Evolutionary conservation across 1,140 invertebrate genomes (phyloP).

Genomic region (Sarcophaga peregrina): DNA sequence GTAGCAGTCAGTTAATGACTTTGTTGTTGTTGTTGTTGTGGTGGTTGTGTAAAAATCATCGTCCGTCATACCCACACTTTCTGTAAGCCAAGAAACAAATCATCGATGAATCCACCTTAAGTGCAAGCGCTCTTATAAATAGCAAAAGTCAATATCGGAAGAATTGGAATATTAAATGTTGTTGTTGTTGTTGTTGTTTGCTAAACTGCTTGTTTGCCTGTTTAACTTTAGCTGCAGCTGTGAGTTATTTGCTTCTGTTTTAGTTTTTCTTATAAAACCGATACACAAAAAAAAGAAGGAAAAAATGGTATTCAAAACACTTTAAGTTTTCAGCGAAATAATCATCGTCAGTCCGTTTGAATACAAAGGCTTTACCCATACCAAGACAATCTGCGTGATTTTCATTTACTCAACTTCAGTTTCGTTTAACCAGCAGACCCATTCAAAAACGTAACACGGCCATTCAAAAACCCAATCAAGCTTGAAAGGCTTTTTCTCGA

Average conservation of each 20-base stretch:
- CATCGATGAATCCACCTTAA: not conserved
- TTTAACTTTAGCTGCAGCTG: not conserved
- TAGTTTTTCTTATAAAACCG: too few species aligned
- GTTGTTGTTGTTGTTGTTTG: not conserved
- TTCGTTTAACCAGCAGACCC: slow-evolving; percentile 6
- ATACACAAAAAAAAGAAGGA: too few species aligned
- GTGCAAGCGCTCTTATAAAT: slow-evolving; percentile 7
- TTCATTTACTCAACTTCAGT: not conserved
- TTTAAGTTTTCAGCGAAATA: too few species aligned
- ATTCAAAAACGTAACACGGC: slow-evolving; percentile 14
- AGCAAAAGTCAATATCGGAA: slow-evolving; percentile 14
- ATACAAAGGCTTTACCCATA: too few species aligned
- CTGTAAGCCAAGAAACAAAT: too few species aligned
- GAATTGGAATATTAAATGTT: slow-evolving; percentile 1
- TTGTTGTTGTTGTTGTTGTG: not conserved
- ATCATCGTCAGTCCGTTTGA: too few species aligned
- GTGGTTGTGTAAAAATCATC: too few species aligned
- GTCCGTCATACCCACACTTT: not conserved
- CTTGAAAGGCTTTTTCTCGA: not conserved
- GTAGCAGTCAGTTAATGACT: not conserved
- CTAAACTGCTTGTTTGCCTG: too few species aligned
- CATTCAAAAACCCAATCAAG: slow-evolving; percentile 26
- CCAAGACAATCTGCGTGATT: too few species aligned
- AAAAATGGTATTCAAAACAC: too few species aligned
- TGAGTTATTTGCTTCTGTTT: not conserved